Percentiles rank a stretch among this genome's conserved stretches.
phyloP scores from a whole-genome alignment of 2,888 invertebrate species.

The Stenolophus ochropezus region DNA sequence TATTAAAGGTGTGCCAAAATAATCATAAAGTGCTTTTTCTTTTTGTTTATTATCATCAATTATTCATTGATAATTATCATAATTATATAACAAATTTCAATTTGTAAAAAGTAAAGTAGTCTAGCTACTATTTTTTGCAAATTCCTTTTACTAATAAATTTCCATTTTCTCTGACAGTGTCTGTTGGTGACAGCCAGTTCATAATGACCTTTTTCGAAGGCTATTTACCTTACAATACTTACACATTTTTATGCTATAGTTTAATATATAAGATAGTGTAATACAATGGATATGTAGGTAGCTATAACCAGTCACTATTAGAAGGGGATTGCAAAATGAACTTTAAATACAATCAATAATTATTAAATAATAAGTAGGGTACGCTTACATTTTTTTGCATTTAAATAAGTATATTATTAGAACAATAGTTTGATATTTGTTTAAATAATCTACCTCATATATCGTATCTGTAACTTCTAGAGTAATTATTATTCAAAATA shows the following conservation, averaged over 20 bases:
- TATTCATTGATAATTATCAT: neutral
- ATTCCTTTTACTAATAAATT: neutral
- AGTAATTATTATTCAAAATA: too few species aligned
- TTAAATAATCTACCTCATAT: too few species aligned
- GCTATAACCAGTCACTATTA: neutral
- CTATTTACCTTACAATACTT: neutral
- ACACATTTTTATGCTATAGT: neutral
- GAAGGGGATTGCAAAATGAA: neutral
- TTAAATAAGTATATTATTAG: neutral
- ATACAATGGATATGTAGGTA: constrained; percentile 5
- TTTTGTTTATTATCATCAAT: too few species aligned
- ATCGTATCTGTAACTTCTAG: too few species aligned
- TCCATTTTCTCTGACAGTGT: constrained; percentile 3
- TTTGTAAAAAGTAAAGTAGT: constrained; percentile 3
- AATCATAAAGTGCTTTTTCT: too few species aligned
- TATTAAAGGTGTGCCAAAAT: too few species aligned
- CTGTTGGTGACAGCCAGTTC: neutral
- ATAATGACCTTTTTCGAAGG: constrained; percentile 4
- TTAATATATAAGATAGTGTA: neutral
- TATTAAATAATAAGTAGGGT: neutral
- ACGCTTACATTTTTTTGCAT: neutral
- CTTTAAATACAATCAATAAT: neutral
- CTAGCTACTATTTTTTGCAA: neutral
- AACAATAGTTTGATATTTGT: too few species aligned
- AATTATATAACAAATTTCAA: neutral